Evolutionary conservation across 64 coral and sea anemone species (phyloP), one percentile per base, ranked within the genome.

Genomic region (Astreopora myriophthalma): DNA sequence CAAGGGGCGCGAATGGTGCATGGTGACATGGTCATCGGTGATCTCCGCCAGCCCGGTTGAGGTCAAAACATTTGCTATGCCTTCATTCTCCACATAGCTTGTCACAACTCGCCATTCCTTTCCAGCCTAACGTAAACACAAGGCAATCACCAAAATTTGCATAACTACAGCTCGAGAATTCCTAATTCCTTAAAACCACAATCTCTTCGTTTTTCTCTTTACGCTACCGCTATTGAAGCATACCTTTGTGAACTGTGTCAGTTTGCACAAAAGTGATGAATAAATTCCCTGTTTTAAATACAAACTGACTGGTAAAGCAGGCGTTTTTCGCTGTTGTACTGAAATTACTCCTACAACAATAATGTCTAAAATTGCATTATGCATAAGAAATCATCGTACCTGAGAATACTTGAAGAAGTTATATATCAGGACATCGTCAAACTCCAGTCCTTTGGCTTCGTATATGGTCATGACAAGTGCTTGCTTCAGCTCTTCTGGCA

Each of bases 381-480:
- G 5, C 2, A 2, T 20, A 37, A 34, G 70, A 22, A 32, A 2
- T 73, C 31, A 33, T 73, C 31, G 2, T 71, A 92, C 89, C n/a
- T 92, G 79, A 16, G 79, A 92, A 31, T 92, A 79, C 66, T 74
- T 92, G 31, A 92, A 92, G 25, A 92, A 92, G 14, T 92, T 92
- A 48, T 92, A 92, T 16, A 92, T 73, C 8, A 92, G 35, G 13
- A 92, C 80, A 24, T 92, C 90, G 37, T 92, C 90, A 92, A 92
- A 92, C 52, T 92, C 90, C 25, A 92, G 27, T 73, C 90, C 90
- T 46, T 92, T 92, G 9, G 90, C 90, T 58, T 92, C 90, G 49
- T 76, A 92, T n/a, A 92, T 76, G 4, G 90, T 92, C 44, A 92
- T 63, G 20, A 92, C 90, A 34, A 92, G 76, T 0, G 65, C 90